A percentile compares a stretch with the other conserved stretches of the same genome.
phyloP scores from a whole-genome alignment of 2,113 vertebrate species.

The Falcunculus frontatus region DNA sequence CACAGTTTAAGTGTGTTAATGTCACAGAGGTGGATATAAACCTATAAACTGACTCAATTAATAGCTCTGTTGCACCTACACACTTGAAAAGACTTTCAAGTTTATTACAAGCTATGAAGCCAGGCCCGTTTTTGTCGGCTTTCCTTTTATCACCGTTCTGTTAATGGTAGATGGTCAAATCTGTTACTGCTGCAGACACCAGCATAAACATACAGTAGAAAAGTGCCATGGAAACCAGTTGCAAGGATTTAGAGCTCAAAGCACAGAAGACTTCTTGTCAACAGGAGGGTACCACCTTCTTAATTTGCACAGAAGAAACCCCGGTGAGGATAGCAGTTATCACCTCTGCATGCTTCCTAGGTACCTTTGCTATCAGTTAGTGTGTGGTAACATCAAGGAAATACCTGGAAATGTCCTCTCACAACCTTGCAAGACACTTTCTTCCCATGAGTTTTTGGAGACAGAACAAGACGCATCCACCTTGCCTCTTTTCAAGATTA shows the following conservation, averaged over 20 bases:
- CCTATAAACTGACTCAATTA: background rate
- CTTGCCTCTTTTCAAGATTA: background rate
- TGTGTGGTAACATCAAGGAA: background rate
- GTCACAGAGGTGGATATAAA: background rate
- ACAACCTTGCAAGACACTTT: background rate
- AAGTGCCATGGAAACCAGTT: background rate
- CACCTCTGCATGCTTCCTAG: background rate
- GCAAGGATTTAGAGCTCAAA: background rate
- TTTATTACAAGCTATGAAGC: background rate
- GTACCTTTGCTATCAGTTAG: background rate
- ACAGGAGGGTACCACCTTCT: background rate
- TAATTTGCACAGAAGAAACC: background rate
- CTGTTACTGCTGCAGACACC: background rate
- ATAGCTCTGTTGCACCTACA: background rate
- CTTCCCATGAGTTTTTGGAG: background rate
- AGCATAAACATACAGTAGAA: background rate
- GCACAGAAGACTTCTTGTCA: background rate
- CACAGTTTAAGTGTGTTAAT: background rate
- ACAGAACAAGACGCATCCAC: background rate
- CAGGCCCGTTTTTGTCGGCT: background rate
- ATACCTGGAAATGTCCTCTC: background rate
- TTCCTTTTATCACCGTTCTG: background rate
- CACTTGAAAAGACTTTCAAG: background rate
- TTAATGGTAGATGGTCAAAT: background rate
- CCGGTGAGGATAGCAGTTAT: background rate